phyloP scores from a whole-genome alignment of 2,113 vertebrate genomes.

The Zeus faber region DNA sequence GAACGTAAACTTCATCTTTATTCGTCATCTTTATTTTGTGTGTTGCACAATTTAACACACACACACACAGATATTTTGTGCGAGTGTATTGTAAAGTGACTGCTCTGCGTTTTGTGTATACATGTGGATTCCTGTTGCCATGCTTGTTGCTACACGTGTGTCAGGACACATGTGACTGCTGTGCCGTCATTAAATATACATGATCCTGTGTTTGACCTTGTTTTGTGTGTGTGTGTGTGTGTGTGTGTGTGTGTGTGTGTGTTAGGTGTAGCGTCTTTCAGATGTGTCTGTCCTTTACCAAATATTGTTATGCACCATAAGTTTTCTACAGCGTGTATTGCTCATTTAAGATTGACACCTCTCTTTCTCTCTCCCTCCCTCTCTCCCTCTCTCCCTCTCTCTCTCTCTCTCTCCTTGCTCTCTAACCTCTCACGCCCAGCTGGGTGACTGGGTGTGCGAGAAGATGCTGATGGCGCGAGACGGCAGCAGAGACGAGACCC shows the following conservation, averaged over 20 bases:
- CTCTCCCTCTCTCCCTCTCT: constrained; percentile 20
- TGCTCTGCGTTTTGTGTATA: constrained; percentile 10
- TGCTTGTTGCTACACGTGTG: constrained; percentile 58
- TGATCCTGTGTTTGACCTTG: constrained; percentile 48
- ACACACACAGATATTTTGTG: background rate
- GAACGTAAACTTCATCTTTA: no score
- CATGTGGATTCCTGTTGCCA: constrained; percentile 46
- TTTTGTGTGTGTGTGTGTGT: background rate
- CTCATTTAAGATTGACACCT: constrained; percentile 10
- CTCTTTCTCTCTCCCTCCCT: constrained; percentile 1
- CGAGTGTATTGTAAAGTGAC: background rate
- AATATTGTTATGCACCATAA: background rate
- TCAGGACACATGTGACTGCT: constrained; percentile 44
- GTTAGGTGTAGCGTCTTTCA: background rate
- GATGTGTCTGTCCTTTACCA: background rate
- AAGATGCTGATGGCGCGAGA: constrained; percentile 91
- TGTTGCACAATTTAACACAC: background rate
- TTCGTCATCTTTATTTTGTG: background rate
- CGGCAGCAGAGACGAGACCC: constrained; percentile 78
- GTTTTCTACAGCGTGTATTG: constrained; percentile 14
- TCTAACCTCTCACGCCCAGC: constrained; percentile 58
- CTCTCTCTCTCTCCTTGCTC: constrained; percentile 10
- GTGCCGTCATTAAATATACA: constrained; percentile 45
- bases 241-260: background rate
- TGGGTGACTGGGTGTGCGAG: constrained; percentile 89